Percentiles rank a stretch among this genome's conserved stretches.
Conservation (phyloP, 2,888 invertebrate genomes). For the Ectobius pallidus region DNA sequence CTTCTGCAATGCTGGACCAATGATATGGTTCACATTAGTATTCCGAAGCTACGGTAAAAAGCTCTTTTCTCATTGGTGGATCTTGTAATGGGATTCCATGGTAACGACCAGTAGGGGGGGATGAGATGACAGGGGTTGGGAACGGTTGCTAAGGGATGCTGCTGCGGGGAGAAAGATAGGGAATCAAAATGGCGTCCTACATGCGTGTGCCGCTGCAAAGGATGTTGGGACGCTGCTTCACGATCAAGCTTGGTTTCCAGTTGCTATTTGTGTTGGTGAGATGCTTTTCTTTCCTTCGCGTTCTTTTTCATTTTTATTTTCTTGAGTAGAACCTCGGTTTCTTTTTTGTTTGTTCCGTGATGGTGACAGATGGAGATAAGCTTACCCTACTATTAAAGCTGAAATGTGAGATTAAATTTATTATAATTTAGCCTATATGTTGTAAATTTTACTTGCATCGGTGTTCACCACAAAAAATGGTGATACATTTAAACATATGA, state of each 20-base stretch:
- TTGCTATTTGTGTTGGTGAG: conserved; percentile 33
- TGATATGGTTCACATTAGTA: conserved; percentile 41
- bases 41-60: conserved; percentile 38
- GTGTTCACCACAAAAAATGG: too few species aligned
- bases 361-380: too few species aligned
- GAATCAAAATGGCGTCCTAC: conserved; percentile 33
- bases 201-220: conserved; percentile 28
- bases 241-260: conserved; percentile 13
- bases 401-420: too few species aligned
- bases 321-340: background rate
- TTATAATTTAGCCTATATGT: too few species aligned
- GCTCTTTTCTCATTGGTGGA: conserved; percentile 39
- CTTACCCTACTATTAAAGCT: too few species aligned
- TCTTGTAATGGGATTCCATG: conserved; percentile 40
- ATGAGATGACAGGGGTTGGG: conserved; percentile 23
- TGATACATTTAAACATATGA: too few species aligned
- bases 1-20: conserved; percentile 37
- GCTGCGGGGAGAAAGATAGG: conserved; percentile 31
- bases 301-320: background rate
- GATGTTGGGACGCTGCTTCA: background rate
- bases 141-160: conserved; percentile 25
- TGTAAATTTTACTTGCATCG: too few species aligned
- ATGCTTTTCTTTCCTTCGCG: conserved; percentile 33
- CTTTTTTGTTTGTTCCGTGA: background rate
- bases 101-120: conserved; percentile 38